Base-by-base conservation (phyloP, 2,113 vertebrate species). In the Paramisgurnus dabryanus region DNA sequence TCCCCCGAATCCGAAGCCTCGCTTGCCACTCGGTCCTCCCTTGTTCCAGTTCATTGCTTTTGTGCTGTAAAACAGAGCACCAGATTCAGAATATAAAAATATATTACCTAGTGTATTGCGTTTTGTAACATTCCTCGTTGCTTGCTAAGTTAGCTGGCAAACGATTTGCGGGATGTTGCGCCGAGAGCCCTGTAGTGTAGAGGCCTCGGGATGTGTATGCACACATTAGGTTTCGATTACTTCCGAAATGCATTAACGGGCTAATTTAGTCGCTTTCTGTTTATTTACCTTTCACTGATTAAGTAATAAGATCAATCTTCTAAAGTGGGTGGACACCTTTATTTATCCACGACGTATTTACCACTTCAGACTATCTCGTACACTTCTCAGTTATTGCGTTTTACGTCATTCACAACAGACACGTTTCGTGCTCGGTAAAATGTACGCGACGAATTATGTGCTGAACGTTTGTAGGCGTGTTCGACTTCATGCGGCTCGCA, bases 1-100 rank as follows among this genome's bases (percentile, higher is more conserved):
- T 0, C 98, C 98, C 78, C 98, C 98, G 85, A 99, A 99, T 1
- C 98, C 98, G 86, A 99, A 99, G 39, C 98, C 98, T 83, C 98
- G 93, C 89, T 99, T 99, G 0, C 94, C 95, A 47, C 95, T 94
- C 3, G 95, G 95, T 41, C 97, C 96, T 50, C 98, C 98, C 92
- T 99, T 99, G 87, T 94, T 99, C 97, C 97, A 99, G 87, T 99
- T 99, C 98, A 99, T 99, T 83, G 71, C 88, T 89, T 34, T 10
- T 80, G 40, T 82, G 83, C 81, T 79, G 10, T n/a, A 65, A 79
- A 84, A 76, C 67, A 49, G 0, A 72, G 10, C 17, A n/a, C 4
- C 11, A 45, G 4, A 10, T 18, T 12, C 17, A 53, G 71, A 4
- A 11, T 9, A 47, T 47, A 22, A n/a, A 34, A 34, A 34, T 2